Conservation (phyloP, 2,888 invertebrate species). For the Perizoma affinitatum region DNA sequence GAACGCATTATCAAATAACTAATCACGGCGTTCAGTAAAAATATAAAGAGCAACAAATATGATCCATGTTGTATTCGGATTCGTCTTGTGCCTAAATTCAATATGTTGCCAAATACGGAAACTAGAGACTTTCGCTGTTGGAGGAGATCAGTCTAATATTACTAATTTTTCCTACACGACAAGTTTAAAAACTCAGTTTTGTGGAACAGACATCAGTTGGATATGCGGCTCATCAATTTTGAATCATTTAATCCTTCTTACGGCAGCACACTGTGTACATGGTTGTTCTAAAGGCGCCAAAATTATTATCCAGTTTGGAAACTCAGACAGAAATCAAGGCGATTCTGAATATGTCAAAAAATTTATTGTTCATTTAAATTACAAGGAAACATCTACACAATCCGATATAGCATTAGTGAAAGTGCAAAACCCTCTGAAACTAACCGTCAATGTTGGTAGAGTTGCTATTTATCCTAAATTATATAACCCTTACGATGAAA, state of each 20-base stretch:
- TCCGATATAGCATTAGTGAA: no score
- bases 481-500: no score
- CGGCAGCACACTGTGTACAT: neutral
- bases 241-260: neutral
- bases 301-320: no score
- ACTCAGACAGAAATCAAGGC: no score
- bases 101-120: neutral
- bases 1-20: neutral
- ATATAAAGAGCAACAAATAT: neutral
- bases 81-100: slow-evolving; percentile 22
- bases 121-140: neutral
- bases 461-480: no score
- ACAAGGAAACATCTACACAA: no score
- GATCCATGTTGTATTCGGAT: slow-evolving; percentile 35
- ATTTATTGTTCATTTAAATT: no score
- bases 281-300: no score
- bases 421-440: no score
- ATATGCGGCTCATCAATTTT: neutral
- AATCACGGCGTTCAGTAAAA: neutral
- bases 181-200: neutral
- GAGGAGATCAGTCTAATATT: neutral
- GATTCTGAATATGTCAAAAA: no score
- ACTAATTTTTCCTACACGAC: neutral
- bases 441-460: no score
- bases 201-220: neutral